Evolutionary conservation across 2,113 vertebrate species (phyloP).

Genomic region (Pedionomus torquatus): DNA sequence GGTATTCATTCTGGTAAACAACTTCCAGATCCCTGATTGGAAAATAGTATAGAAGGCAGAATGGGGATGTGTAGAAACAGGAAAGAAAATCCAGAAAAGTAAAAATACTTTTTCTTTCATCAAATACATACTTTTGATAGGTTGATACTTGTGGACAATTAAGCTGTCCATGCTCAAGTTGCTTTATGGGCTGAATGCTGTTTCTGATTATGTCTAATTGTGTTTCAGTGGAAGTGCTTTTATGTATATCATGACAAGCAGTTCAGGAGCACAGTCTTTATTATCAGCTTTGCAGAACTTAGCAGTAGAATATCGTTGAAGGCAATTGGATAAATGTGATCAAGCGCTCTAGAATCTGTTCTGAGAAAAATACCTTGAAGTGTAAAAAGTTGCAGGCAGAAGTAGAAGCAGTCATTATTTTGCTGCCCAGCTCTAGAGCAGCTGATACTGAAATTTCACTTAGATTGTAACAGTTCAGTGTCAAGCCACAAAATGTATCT

Average conservation of each 20-base stretch:
- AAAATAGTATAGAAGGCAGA: not conserved
- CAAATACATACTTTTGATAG: not conserved
- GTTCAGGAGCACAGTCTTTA: not conserved
- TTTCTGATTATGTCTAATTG: not conserved
- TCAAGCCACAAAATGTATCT: not conserved
- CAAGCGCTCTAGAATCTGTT: not conserved
- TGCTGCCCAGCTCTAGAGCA: not conserved
- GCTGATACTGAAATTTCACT: not conserved
- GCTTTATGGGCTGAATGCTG: not conserved
- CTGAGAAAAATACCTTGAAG: not conserved
- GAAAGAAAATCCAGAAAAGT: not conserved
- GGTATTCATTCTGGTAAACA: not conserved
- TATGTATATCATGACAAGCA: not conserved
- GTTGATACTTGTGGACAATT: not conserved
- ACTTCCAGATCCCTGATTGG: not conserved
- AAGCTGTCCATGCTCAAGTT: not conserved
- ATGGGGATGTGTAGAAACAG: not conserved
- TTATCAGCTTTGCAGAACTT: not conserved
- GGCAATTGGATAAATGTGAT: not conserved
- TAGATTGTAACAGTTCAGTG: not conserved
- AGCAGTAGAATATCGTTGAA: not conserved
- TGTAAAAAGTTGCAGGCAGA: not conserved
- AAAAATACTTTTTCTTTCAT: not conserved
- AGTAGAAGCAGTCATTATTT: not conserved
- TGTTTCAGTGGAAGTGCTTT: not conserved